Evolutionary conservation across 1,140 invertebrate genomes (phyloP).

Genomic region (Schlechtendalia chinensis): DNA sequence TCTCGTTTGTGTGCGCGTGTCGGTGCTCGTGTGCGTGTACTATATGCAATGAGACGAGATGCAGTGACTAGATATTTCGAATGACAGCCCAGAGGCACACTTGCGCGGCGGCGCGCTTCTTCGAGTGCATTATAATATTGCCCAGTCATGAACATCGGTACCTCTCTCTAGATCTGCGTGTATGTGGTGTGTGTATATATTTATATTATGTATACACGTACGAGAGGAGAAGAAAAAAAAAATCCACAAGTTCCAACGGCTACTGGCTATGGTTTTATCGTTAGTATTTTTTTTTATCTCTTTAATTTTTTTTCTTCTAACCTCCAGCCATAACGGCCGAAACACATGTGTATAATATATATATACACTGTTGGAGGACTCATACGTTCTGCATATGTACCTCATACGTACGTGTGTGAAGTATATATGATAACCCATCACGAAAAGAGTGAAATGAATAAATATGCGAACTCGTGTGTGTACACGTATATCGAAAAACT

Average conservation of each 20-base stretch:
- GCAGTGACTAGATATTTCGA: slow-evolving; percentile 44
- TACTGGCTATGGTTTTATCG: slow-evolving; percentile 14
- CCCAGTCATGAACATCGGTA: slow-evolving; percentile 22
- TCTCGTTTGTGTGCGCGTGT: background rate
- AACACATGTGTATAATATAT: background rate
- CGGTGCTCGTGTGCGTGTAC: background rate
- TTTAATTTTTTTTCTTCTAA: background rate
- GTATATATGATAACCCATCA: background rate
- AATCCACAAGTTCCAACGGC: slow-evolving; percentile 15
- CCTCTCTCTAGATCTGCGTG: no score
- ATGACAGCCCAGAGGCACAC: slow-evolving; percentile 45
- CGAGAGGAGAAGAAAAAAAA: background rate
- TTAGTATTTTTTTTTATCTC: slow-evolving; percentile 7
- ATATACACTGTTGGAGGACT: no score
- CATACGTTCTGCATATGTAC: no score
- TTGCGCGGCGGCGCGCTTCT: slow-evolving; percentile 6
- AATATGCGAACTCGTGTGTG: background rate
- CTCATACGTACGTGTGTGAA: no score
- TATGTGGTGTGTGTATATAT: no score
- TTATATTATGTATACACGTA: background rate
- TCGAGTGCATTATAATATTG: slow-evolving; percentile 43
- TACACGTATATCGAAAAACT: background rate
- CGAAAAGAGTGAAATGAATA: background rate
- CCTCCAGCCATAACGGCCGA: background rate
- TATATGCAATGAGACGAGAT: background rate